Percentiles rank a stretch among this genome's conserved stretches.
These are phyloP conservation scores for Scylla paramamosain DNA, from an alignment of 1,140 invertebrate genomes.

Conservation along the genomic window DNA sequence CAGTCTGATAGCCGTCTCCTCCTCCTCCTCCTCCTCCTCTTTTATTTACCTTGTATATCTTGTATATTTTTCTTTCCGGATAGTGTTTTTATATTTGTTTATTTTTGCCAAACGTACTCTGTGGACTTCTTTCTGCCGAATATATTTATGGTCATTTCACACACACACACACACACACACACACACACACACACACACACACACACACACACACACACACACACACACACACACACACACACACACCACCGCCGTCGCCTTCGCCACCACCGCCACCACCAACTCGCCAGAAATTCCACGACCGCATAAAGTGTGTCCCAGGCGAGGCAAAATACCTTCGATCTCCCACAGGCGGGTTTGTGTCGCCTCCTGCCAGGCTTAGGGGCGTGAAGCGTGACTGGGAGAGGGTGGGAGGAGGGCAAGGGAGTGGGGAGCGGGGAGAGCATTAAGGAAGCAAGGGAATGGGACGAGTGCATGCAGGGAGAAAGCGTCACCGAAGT, in stretches of 20 bases:
- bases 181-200: slow-evolving; percentile 40
- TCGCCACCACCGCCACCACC: neutral
- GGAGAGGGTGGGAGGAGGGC: neutral
- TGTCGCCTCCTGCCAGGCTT: slow-evolving; percentile 8
- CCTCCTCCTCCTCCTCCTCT: neutral
- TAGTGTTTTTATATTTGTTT: slow-evolving; percentile 8
- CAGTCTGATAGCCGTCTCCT: neutral
- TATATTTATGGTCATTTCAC: neutral
- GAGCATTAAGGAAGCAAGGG: slow-evolving; percentile 9
- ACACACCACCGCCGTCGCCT: neutral
- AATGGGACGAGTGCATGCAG: neutral
- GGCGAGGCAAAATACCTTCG: slow-evolving; percentile 1
- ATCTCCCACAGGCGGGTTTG: slow-evolving; percentile 10
- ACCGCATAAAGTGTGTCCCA: slow-evolving; percentile 10
- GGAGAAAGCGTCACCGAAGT: neutral
- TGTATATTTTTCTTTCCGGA: slow-evolving; percentile 11
- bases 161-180: slow-evolving; percentile 40
- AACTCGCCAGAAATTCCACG: neutral
- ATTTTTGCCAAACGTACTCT: neutral
- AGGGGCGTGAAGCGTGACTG: slow-evolving; percentile 8
- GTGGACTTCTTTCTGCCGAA: neutral
- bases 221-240: slow-evolving; percentile 46
- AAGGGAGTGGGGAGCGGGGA: neutral
- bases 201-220: slow-evolving; percentile 40
- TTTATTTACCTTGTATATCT: neutral